Base-by-base conservation (phyloP, 2,113 vertebrate species). In the Bos indicus region DNA sequence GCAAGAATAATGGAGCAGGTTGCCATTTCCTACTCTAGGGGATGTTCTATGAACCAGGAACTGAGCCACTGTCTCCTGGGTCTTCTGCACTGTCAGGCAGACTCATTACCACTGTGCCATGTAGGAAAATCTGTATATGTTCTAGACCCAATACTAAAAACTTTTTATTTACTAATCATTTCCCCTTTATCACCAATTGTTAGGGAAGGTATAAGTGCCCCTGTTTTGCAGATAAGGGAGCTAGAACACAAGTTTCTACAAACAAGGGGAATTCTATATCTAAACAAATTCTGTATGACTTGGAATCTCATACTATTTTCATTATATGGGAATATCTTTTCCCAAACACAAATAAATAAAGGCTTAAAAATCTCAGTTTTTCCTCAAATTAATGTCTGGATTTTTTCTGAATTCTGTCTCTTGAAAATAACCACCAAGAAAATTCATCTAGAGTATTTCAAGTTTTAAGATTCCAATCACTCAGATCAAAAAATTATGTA, bases 171-270 rank as follows among this genome's bases (percentile, higher is more conserved):
- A 33, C 0, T n/a, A 54, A 4, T 4, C 17, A 80, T 21, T 86
- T 85, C 6, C 51, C 40, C 19, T 64, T 28, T 1, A 25, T 3
- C 3, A n/a, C 4, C 5, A n/a, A 1, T 4, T 19, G 13, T 13
- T 51, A 25, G 17, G 52, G 52, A 54, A 88, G 15, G 5, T 56
- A 48, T 21, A 28, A 16, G 30, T 51, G 51, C 14, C 51, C 51
- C 51, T 52, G 51, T 52, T 52, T 52, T 52, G 8, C 46, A 64
- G 81, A 54, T 43, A 46, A 19, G 7, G n/a, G 43, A 43, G 16
- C 2, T 33, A 52, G 5, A 88, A 2, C 2, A 4, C 21, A 62
- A 60, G 11, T 10, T 33, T 30, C 17, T 8, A 48, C 2, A 85
- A 74, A 14, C n/a, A 67, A n/a, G n/a, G 33, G 2, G 10, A 54